Evolutionary conservation across 2,113 vertebrate species (phyloP), one percentile per base, ranked within the genome.

Genomic region (Vicugna pacos): DNA sequence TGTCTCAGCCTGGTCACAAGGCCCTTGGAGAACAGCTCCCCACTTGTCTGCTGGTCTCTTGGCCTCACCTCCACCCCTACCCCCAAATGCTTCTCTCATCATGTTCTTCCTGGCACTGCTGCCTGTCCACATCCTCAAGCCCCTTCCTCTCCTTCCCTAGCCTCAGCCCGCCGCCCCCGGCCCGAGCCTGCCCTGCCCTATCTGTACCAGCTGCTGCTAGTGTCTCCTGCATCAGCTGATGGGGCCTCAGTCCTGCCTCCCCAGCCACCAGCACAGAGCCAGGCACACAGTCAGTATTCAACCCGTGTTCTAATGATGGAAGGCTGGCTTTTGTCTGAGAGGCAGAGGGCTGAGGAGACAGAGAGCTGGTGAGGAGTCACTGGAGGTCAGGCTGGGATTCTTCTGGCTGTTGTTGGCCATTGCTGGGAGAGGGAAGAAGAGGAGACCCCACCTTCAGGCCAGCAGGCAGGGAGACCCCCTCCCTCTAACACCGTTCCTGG

Each of bases 11-110:
- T 12, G 86, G 52, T 35, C 2, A 12, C 35, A 42, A 70, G 72
- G 67, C 11, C 65, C 38, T 70, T 16, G 14, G 19, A 65, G 65
- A 17, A 32, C 26, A 32, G 50, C 19, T 16, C 80, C 14, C 3
- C 0, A 1, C 11, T 62, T 4, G 2, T n/a, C 35, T 65, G 46
- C 60, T 10, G 3, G 11, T 58, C 35, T 48, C 46, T n/a, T 16
- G 48, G 48, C n/a, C 35, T 54, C 32, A 16, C 60, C 38, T 46
- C 12, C 4, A 4, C 13, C 9, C 9, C 28, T 19, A 2, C 9
- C 30, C 22, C 3, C 77, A 4, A 38, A 54, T 2, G 64, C 32
- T 52, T 28, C 0, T 0, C 16, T 26, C 16, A 5, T 3, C 0
- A 2, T 35, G 65, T 13, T 54, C 38, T 67, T 24, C 35, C 32